These are phyloP conservation scores for Euproctis similis DNA, from an alignment of 2,888 invertebrate genomes.

Conservation along the genomic window DNA sequence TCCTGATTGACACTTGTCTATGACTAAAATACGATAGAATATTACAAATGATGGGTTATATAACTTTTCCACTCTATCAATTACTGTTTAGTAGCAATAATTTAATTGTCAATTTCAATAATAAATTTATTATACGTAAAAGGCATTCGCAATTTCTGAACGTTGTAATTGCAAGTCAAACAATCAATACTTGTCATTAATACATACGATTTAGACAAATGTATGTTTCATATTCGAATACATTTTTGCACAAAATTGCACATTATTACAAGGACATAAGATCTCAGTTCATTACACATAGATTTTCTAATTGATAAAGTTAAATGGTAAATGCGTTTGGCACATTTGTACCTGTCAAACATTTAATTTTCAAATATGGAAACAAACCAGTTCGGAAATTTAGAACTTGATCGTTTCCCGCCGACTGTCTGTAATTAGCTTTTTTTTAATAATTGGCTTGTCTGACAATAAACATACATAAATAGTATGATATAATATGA, in stretches of 20 bases:
- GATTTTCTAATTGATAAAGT: background rate
- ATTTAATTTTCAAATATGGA: slow-evolving; percentile 17
- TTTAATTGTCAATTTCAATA: slow-evolving; percentile 39
- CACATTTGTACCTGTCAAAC: slow-evolving; percentile 28
- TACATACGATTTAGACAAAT: slow-evolving; percentile 11
- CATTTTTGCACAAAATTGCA: background rate
- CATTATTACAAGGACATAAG: background rate
- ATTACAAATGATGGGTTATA: too few species aligned
- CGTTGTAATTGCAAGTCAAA: slow-evolving; percentile 30
- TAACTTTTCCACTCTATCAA: slow-evolving; percentile 12
- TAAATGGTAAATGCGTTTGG: background rate
- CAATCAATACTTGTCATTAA: slow-evolving; percentile 35
- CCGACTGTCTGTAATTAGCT: slow-evolving; percentile 3
- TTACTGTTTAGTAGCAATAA: slow-evolving; percentile 21
- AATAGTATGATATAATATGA: too few species aligned
- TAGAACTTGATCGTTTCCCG: slow-evolving; percentile 5
- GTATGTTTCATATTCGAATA: background rate
- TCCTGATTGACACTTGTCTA: too few species aligned
- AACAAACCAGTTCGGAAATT: slow-evolving; percentile 12
- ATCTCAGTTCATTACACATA: background rate
- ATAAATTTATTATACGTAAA: slow-evolving; percentile 37
- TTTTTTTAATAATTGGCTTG: background rate
- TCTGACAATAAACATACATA: too few species aligned
- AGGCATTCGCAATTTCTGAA: slow-evolving; percentile 27
- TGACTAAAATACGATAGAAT: too few species aligned